These are phyloP conservation scores for Vulpes lagopus DNA, from an alignment of 2,113 vertebrate species.

Conservation along the genomic window DNA sequence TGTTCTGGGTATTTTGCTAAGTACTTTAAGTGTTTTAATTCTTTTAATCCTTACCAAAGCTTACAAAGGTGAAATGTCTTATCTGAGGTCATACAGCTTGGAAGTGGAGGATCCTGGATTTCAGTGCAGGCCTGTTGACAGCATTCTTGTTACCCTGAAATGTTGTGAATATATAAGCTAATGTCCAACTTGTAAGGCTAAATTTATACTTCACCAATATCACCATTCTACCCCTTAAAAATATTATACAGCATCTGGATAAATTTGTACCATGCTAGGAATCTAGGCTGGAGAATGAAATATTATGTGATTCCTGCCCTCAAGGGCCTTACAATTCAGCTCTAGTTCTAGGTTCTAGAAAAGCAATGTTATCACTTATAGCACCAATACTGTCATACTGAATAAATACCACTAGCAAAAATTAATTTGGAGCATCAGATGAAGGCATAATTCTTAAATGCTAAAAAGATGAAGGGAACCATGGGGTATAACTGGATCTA, in stretches of 20 bases:
- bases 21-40: background rate
- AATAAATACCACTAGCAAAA: background rate
- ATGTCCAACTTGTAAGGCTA: background rate
- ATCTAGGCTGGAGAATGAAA: background rate
- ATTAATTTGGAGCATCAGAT: background rate
- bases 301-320: background rate
- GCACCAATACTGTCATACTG: background rate
- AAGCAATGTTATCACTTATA: background rate
- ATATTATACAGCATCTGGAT: background rate
- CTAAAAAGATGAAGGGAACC: background rate
- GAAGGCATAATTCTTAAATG: background rate
- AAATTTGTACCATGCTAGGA: background rate
- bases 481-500: background rate
- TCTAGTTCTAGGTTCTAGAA: background rate
- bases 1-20: background rate
- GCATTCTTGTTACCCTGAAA: background rate
- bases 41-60: background rate
- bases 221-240: background rate
- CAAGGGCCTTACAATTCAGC: background rate
- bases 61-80: background rate
- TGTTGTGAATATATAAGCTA: background rate
- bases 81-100: background rate
- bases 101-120: background rate
- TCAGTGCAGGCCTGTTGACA: background rate
- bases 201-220: background rate